These are phyloP conservation scores for Masticophis lateralis DNA, from an alignment of 2,797 vertebrate species.

Conservation along the genomic window DNA sequence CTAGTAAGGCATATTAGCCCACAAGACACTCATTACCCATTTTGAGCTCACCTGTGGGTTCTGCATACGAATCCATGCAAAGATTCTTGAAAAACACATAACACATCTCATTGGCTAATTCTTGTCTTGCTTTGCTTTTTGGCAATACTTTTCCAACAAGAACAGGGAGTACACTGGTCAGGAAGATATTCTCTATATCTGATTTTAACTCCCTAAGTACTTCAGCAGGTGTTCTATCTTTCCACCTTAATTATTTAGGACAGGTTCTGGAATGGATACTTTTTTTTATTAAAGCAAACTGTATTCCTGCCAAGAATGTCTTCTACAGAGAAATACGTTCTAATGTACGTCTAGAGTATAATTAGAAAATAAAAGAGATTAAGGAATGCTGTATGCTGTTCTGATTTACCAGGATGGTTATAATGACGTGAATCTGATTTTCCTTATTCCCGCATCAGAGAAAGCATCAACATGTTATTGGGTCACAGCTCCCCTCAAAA, in stretches of 20 bases:
- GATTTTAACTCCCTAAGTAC: background rate
- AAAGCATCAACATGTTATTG: background rate
- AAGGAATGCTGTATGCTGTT: background rate
- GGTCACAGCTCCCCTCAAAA: conserved; percentile 23
- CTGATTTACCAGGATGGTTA: background rate
- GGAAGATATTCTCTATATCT: background rate
- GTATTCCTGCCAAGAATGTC: background rate
- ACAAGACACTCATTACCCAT: background rate
- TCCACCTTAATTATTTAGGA: conserved; percentile 25
- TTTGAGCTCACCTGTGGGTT: background rate
- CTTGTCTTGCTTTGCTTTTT: background rate
- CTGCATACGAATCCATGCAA: background rate
- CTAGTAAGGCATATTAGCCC: background rate
- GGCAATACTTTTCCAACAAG: background rate
- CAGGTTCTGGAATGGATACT: background rate
- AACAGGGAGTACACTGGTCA: background rate
- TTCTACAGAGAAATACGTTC: conserved; percentile 32
- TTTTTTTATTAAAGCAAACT: background rate
- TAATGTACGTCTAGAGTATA: conserved; percentile 2
- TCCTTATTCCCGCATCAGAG: conserved; percentile 20
- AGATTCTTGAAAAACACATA: background rate
- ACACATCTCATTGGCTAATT: background rate
- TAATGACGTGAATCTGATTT: background rate
- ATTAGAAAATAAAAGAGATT: background rate
- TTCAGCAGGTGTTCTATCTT: background rate